phyloP scores from a whole-genome alignment of 2,888 invertebrate genomes.

The Crematogaster levior region DNA sequence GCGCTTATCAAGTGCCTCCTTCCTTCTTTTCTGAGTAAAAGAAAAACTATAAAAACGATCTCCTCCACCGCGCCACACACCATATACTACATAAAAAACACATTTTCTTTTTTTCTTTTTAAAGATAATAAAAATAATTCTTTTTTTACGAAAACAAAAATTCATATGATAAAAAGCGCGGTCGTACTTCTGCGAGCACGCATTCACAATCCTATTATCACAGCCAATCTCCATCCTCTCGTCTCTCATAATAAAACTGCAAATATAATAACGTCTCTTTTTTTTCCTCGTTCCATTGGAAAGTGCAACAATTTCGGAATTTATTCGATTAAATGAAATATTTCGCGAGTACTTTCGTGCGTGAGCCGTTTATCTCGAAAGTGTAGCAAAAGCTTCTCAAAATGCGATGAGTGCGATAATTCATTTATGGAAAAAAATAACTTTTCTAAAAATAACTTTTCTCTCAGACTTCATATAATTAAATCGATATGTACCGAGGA shows the following conservation, averaged over 20 bases:
- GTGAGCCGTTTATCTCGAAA: conserved; percentile 32
- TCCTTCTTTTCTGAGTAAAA: conserved; percentile 45
- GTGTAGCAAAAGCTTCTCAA: no score
- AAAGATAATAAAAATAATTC: not conserved
- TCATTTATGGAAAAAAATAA: no score
- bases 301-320: conserved; percentile 59
- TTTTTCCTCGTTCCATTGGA: conserved; percentile 49
- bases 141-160: conserved; percentile 12
- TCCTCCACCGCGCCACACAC: not conserved
- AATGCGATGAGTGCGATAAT: no score
- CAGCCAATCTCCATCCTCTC: conserved; percentile 79
- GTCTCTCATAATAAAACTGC: conserved; percentile 64
- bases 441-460: no score
- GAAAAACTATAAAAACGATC: conserved; percentile 11
- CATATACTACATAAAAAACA: not conserved
- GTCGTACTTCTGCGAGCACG: conserved; percentile 71
- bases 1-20: conserved; percentile 56
- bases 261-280: conserved; percentile 63
- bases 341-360: conserved; percentile 64
- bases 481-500: not conserved
- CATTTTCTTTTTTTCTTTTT: not conserved
- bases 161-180: conserved; percentile 59
- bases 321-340: conserved; percentile 60
- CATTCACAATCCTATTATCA: conserved; percentile 81
- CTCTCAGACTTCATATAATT: no score